Evolutionary conservation across 2,797 vertebrate species (phyloP).

Genomic region (Meda fulgida): DNA sequence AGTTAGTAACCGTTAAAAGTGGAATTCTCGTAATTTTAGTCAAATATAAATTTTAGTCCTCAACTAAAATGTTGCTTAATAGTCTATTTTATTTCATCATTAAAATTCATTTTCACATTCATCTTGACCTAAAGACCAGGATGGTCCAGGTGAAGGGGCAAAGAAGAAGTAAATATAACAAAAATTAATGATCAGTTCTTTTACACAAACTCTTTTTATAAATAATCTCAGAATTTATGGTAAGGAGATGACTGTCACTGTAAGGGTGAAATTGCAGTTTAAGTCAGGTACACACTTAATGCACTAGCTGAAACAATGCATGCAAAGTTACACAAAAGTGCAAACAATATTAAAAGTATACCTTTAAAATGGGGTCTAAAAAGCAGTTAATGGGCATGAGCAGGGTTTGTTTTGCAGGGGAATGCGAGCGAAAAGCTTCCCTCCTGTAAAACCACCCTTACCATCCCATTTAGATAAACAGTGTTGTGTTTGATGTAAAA

Average conservation of each 20-base stretch:
- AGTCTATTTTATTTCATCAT: not conserved
- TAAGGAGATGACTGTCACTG: not conserved
- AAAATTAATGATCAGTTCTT: not conserved
- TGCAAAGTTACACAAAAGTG: no score
- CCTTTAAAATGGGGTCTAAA: constrained; percentile 47
- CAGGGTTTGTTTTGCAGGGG: no score
- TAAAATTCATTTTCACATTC: not conserved
- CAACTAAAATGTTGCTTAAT: not conserved
- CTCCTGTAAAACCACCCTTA: no score
- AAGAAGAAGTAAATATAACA: not conserved
- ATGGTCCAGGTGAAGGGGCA: not conserved
- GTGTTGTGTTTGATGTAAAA: no score
- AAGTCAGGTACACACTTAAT: no score
- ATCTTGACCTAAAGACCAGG: not conserved
- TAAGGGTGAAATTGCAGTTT: constrained; percentile 48
- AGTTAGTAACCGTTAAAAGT: not conserved
- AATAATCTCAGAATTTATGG: not conserved
- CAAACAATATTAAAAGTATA: constrained; percentile 3
- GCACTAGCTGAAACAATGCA: not conserved
- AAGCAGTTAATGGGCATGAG: constrained; percentile 51
- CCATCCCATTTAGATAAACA: no score
- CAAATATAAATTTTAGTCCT: not conserved
- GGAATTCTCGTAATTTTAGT: not conserved
- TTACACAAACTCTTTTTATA: not conserved
- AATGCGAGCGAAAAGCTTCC: no score